These are phyloP conservation scores for Cetonia aurata DNA, from an alignment of 2,888 invertebrate species.

Conservation along the genomic window DNA sequence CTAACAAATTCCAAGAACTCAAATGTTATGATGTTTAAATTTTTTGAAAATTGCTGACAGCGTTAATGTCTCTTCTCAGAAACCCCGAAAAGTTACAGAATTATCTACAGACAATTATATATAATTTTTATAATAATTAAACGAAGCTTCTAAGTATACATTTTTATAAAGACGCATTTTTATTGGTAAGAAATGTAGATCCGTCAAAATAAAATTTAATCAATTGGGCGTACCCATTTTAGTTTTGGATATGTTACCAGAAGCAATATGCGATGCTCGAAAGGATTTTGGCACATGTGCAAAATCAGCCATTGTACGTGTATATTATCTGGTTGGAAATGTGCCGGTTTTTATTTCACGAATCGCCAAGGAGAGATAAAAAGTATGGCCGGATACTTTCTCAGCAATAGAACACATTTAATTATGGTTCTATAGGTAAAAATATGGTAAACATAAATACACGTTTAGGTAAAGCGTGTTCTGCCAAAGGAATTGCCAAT, in stretches of 20 bases:
- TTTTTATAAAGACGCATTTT: background rate
- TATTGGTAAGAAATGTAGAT: background rate
- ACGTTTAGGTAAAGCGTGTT: conserved; percentile 7
- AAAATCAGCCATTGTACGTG: conserved; percentile 13
- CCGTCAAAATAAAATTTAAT: too few species aligned
- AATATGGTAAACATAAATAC: conserved; percentile 12
- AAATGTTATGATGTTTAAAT: too few species aligned
- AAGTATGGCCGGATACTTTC: conserved; percentile 3
- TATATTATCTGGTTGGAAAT: conserved; percentile 21
- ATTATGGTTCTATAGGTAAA: conserved; percentile 28
- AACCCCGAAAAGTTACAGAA: too few species aligned
- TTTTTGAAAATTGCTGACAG: too few species aligned
- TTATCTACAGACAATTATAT: too few species aligned
- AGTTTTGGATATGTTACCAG: background rate
- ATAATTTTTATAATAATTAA: too few species aligned
- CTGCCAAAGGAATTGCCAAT: conserved; percentile 8
- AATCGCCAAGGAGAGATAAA: conserved; percentile 35
- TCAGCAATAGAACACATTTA: background rate
- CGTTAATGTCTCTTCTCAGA: too few species aligned
- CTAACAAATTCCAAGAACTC: too few species aligned
- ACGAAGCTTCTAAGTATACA: too few species aligned
- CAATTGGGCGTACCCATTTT: background rate
- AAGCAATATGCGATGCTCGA: background rate
- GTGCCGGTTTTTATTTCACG: conserved; percentile 28
- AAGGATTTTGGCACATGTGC: conserved; percentile 14